Evolutionary conservation across 2,113 vertebrate species (phyloP).

Genomic region (Eudyptes chrysolophus): DNA sequence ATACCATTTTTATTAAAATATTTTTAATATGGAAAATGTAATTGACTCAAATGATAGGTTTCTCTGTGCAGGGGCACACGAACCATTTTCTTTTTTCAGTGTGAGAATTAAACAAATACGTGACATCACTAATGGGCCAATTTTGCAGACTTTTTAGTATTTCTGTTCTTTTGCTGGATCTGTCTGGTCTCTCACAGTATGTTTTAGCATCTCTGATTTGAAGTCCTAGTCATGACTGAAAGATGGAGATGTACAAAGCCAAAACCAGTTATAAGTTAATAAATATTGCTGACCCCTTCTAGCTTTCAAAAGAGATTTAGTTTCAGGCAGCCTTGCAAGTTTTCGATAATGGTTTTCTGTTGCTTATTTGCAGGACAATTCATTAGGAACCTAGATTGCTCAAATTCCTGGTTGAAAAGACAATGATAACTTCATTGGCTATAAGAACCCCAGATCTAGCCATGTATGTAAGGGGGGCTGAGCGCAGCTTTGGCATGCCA

Average conservation of each 20-base stretch:
- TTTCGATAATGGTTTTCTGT: not conserved
- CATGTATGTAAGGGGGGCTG: fast-evolving
- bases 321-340: not conserved
- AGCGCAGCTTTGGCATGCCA: not conserved
- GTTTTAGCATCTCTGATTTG: not conserved
- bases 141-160: not conserved
- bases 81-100: not conserved
- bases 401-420: not conserved
- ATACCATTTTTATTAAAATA: not conserved
- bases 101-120: not conserved
- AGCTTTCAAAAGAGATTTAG: not conserved
- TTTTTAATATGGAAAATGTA: not conserved
- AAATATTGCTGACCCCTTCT: not conserved
- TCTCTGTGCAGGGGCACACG: not conserved
- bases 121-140: not conserved
- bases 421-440: not conserved
- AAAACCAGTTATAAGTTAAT: not conserved
- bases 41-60: not conserved
- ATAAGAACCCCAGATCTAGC: not conserved
- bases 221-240: not conserved
- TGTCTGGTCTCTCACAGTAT: not conserved
- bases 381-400: not conserved
- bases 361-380: not conserved
- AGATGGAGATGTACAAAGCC: not conserved
- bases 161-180: not conserved